A percentile compares a stretch with the other conserved stretches of the same genome.
Conservation (phyloP, 1,140 invertebrate genomes). For the Campodea augens region DNA sequence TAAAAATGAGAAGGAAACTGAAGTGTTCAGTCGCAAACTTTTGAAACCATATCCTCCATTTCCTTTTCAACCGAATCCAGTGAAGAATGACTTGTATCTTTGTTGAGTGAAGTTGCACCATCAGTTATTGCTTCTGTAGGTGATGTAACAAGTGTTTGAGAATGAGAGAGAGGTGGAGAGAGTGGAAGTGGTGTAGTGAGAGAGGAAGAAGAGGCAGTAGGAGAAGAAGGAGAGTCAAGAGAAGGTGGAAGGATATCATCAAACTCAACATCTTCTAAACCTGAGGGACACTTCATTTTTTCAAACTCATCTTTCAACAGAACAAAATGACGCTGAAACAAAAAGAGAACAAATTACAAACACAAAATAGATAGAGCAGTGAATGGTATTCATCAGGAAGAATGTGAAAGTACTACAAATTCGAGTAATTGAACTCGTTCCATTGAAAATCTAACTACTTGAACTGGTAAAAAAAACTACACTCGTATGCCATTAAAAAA, state of each 20-base stretch:
- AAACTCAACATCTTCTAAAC: constrained; percentile 41
- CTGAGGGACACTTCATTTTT: constrained; percentile 51
- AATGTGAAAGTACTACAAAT: neutral
- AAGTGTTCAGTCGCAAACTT: constrained; percentile 40
- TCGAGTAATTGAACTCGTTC: neutral
- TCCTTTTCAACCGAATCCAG: constrained; percentile 39
- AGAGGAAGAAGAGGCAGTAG: neutral
- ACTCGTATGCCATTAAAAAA: neutral
- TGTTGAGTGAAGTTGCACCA: constrained; percentile 16
- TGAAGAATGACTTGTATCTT: constrained; percentile 13
- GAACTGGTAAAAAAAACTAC: too few species aligned
- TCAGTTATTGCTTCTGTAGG: constrained; percentile 3
- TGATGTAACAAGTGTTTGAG: constrained; percentile 16
- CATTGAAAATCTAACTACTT: too few species aligned
- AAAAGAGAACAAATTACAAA: constrained; percentile 2
- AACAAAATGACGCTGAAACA: constrained; percentile 50
- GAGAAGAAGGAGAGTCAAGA: neutral
- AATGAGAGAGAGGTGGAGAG: constrained; percentile 22
- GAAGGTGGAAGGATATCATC: constrained; percentile 26
- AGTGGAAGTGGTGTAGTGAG: constrained; percentile 25
- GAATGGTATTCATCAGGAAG: constrained; percentile 4
- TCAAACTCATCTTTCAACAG: constrained; percentile 55
- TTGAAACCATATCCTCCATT: constrained; percentile 52
- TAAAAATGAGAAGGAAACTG: too few species aligned
- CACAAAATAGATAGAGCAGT: constrained; percentile 16